Evolutionary conservation across 2,888 invertebrate species (phyloP), one percentile per base, ranked within the genome.

Genomic region (Volucella bombylans): DNA sequence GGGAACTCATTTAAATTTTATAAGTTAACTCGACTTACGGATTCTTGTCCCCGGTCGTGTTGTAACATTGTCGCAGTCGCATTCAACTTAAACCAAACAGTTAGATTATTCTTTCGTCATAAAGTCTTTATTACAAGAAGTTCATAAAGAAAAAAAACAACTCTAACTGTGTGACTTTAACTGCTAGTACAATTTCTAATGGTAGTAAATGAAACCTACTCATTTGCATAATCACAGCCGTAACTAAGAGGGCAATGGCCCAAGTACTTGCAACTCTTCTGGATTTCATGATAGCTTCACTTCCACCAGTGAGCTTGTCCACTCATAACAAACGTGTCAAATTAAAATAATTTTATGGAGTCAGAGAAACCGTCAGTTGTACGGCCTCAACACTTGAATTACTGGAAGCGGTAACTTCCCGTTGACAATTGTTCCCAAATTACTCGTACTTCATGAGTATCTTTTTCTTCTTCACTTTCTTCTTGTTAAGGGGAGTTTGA

Each of bases 221-320:
- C 50, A 76, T 76, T 76, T 68, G 76, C 76, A 76, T 76, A 76
- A 61, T 52, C 57, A 45, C 18, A 52, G 38, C 45, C 54, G 31
- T 62, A 71, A 41, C 52, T 52, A 12, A 38, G 52, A 54, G 57
- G 14, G 61, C 55, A 39, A 8, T 65, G 73, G 47, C 61, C 76
- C 18, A 4, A 12, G 47, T 3, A n/a, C 15, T 23, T 41, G 14
- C 49, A 14, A 61, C 57, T 18, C 47, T 14, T 18, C 47, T 41
- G 38, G 38, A 14, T 45, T 31, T 18, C 50, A 10, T 62, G 68
- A 68, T 77, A 39, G 23, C 69, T 78, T 78, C 9, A 69, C 68
- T 69, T 64, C 47, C 49, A 8, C 12, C 31, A 6, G 6, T 6
- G 31, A 31, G 31, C 31, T 31, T 31, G 31, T 31, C 31, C 31